Conservation (phyloP, 2,797 vertebrate species). For the Thamnophis elegans region DNA sequence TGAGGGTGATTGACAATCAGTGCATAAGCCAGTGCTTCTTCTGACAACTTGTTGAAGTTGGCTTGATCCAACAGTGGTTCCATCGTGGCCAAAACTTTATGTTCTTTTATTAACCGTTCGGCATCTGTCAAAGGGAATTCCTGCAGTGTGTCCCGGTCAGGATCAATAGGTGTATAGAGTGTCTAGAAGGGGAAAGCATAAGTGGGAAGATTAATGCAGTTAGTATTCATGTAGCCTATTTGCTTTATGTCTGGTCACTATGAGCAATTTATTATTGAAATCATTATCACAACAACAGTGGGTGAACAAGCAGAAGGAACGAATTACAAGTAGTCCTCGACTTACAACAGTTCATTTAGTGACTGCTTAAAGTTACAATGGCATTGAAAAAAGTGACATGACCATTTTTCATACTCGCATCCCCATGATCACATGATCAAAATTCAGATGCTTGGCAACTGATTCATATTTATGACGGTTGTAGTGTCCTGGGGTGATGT, state of each 20-base stretch:
- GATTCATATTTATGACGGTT: background rate
- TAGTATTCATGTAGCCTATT: background rate
- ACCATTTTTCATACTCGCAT: background rate
- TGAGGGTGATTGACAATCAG: slow-evolving; percentile 69
- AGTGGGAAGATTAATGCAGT: background rate
- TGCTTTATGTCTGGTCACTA: background rate
- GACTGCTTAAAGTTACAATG: background rate
- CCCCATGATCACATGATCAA: background rate
- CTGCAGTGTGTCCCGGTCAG: slow-evolving; percentile 65
- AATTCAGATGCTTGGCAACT: background rate
- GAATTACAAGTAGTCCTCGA: background rate
- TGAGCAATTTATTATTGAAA: background rate
- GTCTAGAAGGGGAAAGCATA: slow-evolving; percentile 38
- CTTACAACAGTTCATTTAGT: background rate
- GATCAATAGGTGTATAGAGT: slow-evolving; percentile 70
- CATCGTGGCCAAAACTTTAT: slow-evolving; percentile 60
- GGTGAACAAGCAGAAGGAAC: background rate
- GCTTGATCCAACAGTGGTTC: slow-evolving; percentile 66
- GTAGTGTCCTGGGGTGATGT: background rate
- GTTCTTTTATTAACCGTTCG: slow-evolving; percentile 62
- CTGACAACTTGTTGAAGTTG: slow-evolving; percentile 67
- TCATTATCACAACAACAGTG: background rate
- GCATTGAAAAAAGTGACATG: background rate
- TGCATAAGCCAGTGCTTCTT: slow-evolving; percentile 66
- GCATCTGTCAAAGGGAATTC: slow-evolving; percentile 54